Percentiles rank a stretch among this genome's conserved stretches.
Evolutionary conservation across 2,888 invertebrate genomes (phyloP).

Genomic region (Spicauda simplicius): DNA sequence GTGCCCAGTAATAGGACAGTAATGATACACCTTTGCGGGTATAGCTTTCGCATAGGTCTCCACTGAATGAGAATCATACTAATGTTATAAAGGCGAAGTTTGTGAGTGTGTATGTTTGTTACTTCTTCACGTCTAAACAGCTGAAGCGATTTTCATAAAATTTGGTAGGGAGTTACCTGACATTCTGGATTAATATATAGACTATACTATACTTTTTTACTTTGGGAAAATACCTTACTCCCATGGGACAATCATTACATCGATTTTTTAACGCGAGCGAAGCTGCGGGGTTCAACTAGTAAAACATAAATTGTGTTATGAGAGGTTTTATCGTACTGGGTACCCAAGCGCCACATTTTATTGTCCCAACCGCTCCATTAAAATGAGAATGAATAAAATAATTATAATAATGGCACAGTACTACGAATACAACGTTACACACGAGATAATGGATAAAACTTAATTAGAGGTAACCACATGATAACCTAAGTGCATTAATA

Average conservation of each 20-base stretch:
- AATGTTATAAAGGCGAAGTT: no score
- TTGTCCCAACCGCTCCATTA: constrained; percentile 1
- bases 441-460: constrained; percentile 21
- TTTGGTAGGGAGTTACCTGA: no score
- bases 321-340: not conserved
- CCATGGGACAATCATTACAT: no score
- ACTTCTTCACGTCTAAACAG: no score
- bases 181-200: no score
- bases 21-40: not conserved
- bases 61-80: not conserved
- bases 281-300: no score
- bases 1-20: no score
- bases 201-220: no score
- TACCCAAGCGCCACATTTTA: constrained; percentile 4
- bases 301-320: not conserved
- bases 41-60: not conserved
- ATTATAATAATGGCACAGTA: constrained; percentile 12
- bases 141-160: no score
- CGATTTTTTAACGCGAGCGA: no score
- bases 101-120: no score
- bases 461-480: not conserved
- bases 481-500: constrained; percentile 9
- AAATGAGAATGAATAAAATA: constrained; percentile 12
- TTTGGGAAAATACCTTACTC: no score
- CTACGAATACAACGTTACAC: not conserved